Conservation (phyloP, 2,113 vertebrate genomes). For the Phalacrocorax carbo region DNA sequence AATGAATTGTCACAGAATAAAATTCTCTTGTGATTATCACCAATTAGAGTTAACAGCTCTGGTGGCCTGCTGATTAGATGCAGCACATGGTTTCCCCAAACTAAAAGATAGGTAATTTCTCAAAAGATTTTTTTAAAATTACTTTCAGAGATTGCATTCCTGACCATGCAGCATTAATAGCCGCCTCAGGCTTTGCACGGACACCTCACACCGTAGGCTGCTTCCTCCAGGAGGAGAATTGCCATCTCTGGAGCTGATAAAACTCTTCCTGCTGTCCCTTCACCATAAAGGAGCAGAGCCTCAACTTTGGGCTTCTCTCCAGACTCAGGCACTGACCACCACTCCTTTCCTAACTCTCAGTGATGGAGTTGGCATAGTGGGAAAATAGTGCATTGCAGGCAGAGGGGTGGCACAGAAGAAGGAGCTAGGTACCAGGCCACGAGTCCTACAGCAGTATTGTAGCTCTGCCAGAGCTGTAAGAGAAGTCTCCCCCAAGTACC, state of each 20-base stretch:
- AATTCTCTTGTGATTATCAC: conserved; percentile 79
- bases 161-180: neutral
- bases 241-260: neutral
- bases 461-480: neutral
- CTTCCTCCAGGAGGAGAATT: neutral
- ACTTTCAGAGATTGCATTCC: neutral
- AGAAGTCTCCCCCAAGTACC: neutral
- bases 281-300: neutral
- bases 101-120: neutral
- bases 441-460: neutral
- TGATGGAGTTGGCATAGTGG: neutral
- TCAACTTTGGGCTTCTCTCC: neutral
- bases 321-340: neutral
- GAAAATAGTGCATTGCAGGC: neutral
- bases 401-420: neutral
- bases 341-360: neutral
- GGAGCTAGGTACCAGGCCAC: accelerated
- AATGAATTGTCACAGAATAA: conserved; percentile 88
- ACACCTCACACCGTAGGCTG: neutral
- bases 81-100: neutral
- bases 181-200: neutral
- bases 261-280: neutral
- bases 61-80: conserved; percentile 81
- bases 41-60: conserved; percentile 77
- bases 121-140: neutral